These are phyloP conservation scores for Peromyscus polionotus DNA, from an alignment of 2,113 vertebrate genomes.

Conservation along the genomic window DNA sequence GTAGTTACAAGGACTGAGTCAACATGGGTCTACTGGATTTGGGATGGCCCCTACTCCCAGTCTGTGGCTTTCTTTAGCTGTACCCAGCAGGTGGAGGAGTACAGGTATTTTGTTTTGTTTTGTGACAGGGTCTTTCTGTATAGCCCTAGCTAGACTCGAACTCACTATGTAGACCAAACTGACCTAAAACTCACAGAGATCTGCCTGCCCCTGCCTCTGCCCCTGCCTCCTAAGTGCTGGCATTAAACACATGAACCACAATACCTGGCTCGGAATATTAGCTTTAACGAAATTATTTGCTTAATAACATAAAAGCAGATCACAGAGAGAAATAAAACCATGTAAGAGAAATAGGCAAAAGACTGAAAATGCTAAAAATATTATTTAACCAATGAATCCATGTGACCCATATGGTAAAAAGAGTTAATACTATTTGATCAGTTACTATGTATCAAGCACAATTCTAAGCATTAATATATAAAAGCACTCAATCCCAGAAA, in stretches of 20 bases:
- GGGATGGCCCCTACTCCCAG: rapidly evolving
- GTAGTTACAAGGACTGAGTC: neutral
- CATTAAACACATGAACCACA: neutral
- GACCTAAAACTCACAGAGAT: neutral
- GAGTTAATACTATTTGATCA: neutral
- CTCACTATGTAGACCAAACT: neutral
- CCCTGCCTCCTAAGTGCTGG: neutral
- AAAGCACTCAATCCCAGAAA: neutral
- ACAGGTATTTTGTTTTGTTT: neutral
- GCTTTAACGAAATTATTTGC: neutral
- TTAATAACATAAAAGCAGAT: neutral
- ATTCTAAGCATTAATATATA: neutral
- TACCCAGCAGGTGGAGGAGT: neutral
- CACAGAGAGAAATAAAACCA: neutral
- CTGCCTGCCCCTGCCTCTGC: neutral
- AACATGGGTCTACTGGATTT: neutral
- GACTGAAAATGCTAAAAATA: slow-evolving; percentile 21
- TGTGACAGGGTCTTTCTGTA: neutral
- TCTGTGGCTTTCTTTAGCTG: neutral
- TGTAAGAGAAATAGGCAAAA: neutral
- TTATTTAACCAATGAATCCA: neutral
- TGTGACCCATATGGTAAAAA: neutral
- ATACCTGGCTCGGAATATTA: neutral
- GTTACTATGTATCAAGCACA: neutral
- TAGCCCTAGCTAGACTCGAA: neutral